These are phyloP conservation scores for Cataglyphis rosenhaueri DNA, from an alignment of 2,888 invertebrate species.

Conservation along the genomic window DNA sequence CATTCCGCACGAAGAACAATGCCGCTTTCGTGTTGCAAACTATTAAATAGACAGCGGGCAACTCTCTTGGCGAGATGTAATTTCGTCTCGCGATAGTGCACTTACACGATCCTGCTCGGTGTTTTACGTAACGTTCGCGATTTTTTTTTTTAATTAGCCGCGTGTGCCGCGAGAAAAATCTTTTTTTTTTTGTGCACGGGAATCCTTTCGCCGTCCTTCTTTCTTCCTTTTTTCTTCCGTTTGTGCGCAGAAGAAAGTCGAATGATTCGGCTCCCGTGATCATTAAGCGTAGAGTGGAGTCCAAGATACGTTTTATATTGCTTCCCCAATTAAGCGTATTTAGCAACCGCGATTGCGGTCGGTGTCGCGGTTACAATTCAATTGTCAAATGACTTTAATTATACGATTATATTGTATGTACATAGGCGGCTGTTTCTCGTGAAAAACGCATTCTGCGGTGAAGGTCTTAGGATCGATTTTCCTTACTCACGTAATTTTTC, in stretches of 20 bases:
- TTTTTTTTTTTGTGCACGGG: constrained; percentile 45
- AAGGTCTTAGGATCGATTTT: not conserved
- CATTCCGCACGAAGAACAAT: constrained; percentile 30
- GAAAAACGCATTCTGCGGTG: not conserved
- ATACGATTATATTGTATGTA: constrained; percentile 16
- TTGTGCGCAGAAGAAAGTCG: constrained; percentile 13
- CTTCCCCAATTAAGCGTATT: constrained; percentile 38
- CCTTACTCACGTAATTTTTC: not conserved
- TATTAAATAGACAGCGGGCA: constrained; percentile 30
- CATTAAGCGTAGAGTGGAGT: constrained; percentile 6
- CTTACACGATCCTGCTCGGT: constrained; percentile 26
- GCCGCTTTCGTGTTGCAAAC: constrained; percentile 36
- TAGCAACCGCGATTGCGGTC: constrained; percentile 42
- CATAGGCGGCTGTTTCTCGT: not conserved
- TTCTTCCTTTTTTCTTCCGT: not conserved
- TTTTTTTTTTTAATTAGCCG: constrained; percentile 37
- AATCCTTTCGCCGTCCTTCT: constrained; percentile 37
- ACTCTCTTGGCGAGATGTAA: constrained; percentile 31
- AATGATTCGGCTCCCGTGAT: constrained; percentile 20
- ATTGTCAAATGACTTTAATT: constrained; percentile 46
- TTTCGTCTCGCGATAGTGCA: constrained; percentile 19
- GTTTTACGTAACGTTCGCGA: constrained; percentile 49
- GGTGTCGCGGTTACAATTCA: constrained; percentile 40
- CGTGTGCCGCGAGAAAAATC: constrained; percentile 48
- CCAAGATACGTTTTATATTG: constrained; percentile 21